Conservation (phyloP, 2,113 vertebrate species). For the Dendropsophus ebraccatus region DNA sequence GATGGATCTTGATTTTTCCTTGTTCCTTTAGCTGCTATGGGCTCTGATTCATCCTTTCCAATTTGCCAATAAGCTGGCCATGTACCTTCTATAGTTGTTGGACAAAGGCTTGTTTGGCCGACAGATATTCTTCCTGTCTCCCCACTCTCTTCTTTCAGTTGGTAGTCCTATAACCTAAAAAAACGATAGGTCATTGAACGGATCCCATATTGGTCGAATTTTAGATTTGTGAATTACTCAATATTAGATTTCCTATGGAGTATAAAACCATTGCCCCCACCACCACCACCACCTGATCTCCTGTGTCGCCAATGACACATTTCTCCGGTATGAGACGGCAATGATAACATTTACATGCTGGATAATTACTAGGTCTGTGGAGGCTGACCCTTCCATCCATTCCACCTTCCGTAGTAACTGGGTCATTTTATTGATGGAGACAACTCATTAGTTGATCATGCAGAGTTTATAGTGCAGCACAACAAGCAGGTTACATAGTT, state of each 20-base stretch:
- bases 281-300: neutral
- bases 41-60: no score
- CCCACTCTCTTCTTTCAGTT: no score
- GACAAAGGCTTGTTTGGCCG: no score
- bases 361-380: neutral
- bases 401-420: neutral
- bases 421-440: neutral
- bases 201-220: no score
- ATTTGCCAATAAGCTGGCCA: no score
- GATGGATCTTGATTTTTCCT: no score
- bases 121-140: no score
- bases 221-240: no score
- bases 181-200: no score
- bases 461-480: neutral
- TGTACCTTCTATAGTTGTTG: no score
- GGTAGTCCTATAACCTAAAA: no score
- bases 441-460: neutral
- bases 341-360: neutral
- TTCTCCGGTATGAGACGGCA: neutral
- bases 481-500: constrained; percentile 54
- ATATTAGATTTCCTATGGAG: neutral
- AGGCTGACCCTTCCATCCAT: neutral
- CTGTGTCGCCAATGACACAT: neutral
- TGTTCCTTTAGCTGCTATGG: no score
- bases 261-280: neutral